phyloP scores from a whole-genome alignment of 1,140 invertebrate genomes.

The Hycleus phaleratus region DNA sequence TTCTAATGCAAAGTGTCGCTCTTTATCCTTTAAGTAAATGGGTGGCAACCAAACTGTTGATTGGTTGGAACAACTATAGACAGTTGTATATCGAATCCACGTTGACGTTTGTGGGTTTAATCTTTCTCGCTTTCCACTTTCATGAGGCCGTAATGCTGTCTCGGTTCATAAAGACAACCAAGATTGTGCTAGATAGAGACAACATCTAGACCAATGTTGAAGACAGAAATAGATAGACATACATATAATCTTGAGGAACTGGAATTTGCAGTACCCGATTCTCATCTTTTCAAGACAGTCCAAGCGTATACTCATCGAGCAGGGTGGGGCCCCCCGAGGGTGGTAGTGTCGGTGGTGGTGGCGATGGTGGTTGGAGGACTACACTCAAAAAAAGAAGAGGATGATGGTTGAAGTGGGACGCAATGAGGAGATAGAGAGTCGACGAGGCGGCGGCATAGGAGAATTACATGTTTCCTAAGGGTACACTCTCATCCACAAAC shows the following conservation, averaged over 20 bases:
- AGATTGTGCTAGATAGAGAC: conserved; percentile 12
- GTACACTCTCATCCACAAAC: conserved; percentile 30
- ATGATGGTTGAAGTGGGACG: not conserved
- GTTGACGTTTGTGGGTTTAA: conserved; percentile 25
- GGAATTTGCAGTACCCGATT: conserved; percentile 36
- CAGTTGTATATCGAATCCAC: conserved; percentile 32
- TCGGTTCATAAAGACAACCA: conserved; percentile 24
- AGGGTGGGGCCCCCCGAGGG: too few species aligned
- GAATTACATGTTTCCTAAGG: conserved; percentile 36
- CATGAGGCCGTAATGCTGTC: conserved; percentile 24
- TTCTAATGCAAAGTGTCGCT: conserved; percentile 34
- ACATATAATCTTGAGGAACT: conserved; percentile 33
- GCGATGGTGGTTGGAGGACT: too few species aligned
- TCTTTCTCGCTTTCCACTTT: conserved; percentile 29
- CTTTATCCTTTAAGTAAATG: conserved; percentile 40
- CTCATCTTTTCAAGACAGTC: conserved; percentile 38
- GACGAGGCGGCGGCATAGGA: conserved; percentile 10
- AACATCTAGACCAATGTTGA: conserved; percentile 10
- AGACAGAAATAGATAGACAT: conserved; percentile 20
- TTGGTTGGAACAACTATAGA: conserved; percentile 22
- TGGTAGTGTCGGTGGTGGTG: too few species aligned
- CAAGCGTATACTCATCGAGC: conserved; percentile 33
- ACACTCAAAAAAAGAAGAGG: too few species aligned
- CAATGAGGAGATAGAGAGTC: not conserved
- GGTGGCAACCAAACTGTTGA: conserved; percentile 24